Percentiles rank a stretch among this genome's conserved stretches.
Evolutionary conservation across 2,888 invertebrate genomes (phyloP).

Genomic region (Tortrix viridana): DNA sequence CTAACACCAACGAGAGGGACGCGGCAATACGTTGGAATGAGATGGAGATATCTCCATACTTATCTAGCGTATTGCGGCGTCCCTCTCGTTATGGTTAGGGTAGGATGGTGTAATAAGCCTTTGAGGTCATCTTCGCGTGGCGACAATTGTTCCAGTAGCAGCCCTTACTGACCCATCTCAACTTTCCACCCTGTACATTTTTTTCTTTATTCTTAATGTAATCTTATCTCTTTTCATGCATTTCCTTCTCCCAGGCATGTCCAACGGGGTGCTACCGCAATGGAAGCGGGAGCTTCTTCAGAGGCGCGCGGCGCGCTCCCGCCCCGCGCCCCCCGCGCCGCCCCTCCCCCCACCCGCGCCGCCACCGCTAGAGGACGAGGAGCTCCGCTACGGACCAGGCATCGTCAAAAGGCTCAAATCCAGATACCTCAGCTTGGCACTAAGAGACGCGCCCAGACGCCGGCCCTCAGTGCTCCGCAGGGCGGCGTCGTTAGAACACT

Average conservation of each 20-base stretch:
- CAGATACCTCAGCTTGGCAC: constrained; percentile 92
- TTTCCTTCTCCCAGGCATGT: constrained; percentile 61
- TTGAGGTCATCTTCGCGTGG: too few species aligned
- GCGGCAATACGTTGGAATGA: too few species aligned
- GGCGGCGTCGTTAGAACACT: constrained; percentile 93
- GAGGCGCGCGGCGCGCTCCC: constrained; percentile 84
- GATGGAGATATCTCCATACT: too few species aligned
- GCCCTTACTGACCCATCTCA: too few species aligned
- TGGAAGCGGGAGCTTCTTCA: constrained; percentile 94
- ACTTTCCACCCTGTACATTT: too few species aligned
- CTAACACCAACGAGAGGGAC: too few species aligned
- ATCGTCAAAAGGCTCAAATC: constrained; percentile 95
- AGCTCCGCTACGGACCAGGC: constrained; percentile 95
- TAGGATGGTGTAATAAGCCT: too few species aligned
- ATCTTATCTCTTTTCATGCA: too few species aligned
- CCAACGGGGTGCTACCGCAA: constrained; percentile 86
- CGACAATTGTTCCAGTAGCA: too few species aligned
- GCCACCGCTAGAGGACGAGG: constrained; percentile 83
- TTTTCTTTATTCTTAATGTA: too few species aligned
- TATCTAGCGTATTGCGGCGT: too few species aligned
- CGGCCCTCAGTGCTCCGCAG: constrained; percentile 90
- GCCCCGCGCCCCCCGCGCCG: constrained; percentile 53
- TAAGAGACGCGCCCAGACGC: constrained; percentile 88
- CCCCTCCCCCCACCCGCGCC: constrained; percentile 61
- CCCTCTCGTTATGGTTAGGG: too few species aligned